Evolutionary conservation across 2,113 vertebrate species (phyloP), one percentile per base, ranked within the genome.

Genomic region (Galbula dea): DNA sequence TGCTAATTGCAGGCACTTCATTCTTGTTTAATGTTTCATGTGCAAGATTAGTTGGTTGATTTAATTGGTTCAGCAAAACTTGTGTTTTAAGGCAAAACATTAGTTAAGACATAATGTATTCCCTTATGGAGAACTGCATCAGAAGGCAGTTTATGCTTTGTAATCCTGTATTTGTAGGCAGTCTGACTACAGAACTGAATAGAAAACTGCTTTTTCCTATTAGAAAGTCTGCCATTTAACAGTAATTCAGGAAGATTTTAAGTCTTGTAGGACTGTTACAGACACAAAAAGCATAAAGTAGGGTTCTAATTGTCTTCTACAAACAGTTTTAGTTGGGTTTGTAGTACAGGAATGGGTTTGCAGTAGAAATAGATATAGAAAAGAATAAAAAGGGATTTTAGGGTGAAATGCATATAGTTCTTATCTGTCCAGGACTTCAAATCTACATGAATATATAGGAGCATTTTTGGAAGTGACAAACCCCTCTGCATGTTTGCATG

Each of bases 41-140:
- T 89, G 93, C 88, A 77, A 96, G 97, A 97, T 97, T 96, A 97
- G 96, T 93, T 97, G 97, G 94, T 93, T 97, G 95, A 97, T 96
- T 97, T 97, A 97, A 96, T 96, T 96, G 94, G 90, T 94, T 96
- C 89, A 30, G 76, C 75, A 94, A 95, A 96, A 94, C 92, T 95
- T 95, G 59, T 49, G 94, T 96, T 95, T 96, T 95, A 96, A 95
- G 89, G 94, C 75, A 94, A 95, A 93, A 93, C 72, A 7, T 74
- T 92, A 85, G 84, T 94, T 94, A 81, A 94, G 67, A 91, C 30
- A 34, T 89, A 77, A 93, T 55, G 75, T 83, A 94, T 89, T 95
- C 94, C 91, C 89, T 81, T 16, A 54, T 88, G 93, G 91, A 96
- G 92, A 95, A 57, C 14, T 21, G 29, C 30, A 61, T 83, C 72